Conservation (phyloP, 1,140 invertebrate species). For the Drosophila sproati region DNA sequence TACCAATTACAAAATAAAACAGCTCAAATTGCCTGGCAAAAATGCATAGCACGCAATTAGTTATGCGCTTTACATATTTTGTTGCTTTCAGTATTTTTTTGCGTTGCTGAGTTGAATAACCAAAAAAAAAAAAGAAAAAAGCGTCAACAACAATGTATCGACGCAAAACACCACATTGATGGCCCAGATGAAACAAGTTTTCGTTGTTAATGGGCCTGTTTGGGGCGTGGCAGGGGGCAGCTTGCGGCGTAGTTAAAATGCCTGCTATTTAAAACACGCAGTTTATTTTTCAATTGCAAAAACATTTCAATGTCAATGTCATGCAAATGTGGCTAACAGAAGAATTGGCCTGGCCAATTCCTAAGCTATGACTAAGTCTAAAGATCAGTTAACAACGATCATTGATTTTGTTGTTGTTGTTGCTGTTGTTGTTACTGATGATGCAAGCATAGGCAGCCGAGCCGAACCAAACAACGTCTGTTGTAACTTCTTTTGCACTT, state of each 20-base stretch:
- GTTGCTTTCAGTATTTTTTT: constrained; percentile 6
- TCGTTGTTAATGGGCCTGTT: constrained; percentile 24
- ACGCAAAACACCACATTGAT: constrained; percentile 41
- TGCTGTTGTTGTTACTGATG: constrained; percentile 28
- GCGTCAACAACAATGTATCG: constrained; percentile 28
- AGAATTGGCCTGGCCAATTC: constrained; percentile 10
- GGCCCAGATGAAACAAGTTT: constrained; percentile 57
- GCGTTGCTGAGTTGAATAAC: constrained; percentile 64
- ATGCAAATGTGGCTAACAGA: constrained; percentile 35
- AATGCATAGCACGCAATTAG: constrained; percentile 75
- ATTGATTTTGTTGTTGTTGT: not conserved
- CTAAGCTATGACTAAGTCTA: not conserved
- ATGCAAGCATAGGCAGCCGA: constrained; percentile 62
- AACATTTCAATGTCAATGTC: constrained; percentile 79
- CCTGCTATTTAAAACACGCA: constrained; percentile 39
- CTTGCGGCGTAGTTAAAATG: constrained; percentile 57
- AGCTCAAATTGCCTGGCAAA: constrained; percentile 55
- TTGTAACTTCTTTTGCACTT: constrained; percentile 71
- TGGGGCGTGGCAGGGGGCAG: constrained; percentile 52
- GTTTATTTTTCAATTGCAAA: constrained; percentile 47
- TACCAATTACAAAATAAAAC: constrained; percentile 68
- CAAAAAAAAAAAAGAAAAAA: constrained; percentile 51
- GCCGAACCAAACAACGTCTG: constrained; percentile 56
- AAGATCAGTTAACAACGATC: constrained; percentile 14
- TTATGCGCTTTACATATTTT: constrained; percentile 11